A percentile compares a stretch with the other conserved stretches of the same genome.
Conservation (phyloP, 1,140 invertebrate species). For the Onthophagus taurus region DNA sequence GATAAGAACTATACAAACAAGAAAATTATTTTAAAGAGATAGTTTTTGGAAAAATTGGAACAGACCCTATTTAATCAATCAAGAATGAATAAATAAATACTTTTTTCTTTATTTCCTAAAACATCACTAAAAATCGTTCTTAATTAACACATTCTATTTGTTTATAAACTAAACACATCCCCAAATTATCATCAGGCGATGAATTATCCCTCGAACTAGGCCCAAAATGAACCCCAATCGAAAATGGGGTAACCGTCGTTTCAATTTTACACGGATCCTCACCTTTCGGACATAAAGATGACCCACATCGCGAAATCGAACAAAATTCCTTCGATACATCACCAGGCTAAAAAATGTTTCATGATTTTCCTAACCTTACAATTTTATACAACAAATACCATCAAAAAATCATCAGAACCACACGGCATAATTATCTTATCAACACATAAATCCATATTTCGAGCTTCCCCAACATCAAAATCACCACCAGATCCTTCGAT, state of each 20-base stretch:
- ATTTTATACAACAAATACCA: no score
- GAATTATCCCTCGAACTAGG: constrained; percentile 46
- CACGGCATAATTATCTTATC: constrained; percentile 70
- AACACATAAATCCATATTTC: constrained; percentile 43
- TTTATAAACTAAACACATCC: constrained; percentile 63
- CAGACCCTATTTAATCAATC: no score
- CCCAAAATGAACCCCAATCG: constrained; percentile 67
- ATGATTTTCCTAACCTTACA: neutral
- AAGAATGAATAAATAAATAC: no score
- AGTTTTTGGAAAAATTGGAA: no score
- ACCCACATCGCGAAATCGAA: constrained; percentile 66
- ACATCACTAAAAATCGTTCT: neutral
- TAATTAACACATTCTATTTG: constrained; percentile 43
- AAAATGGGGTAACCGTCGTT: constrained; percentile 65
- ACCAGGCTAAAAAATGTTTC: constrained; percentile 40
- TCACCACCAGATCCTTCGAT: constrained; percentile 44
- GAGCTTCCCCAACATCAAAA: constrained; percentile 16
- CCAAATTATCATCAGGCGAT: constrained; percentile 69
- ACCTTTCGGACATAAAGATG: constrained; percentile 51
- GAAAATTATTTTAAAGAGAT: no score
- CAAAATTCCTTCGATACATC: constrained; percentile 49
- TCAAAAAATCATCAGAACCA: constrained; percentile 71
- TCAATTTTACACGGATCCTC: constrained; percentile 58
- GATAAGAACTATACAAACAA: no score
- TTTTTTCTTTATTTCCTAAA: no score